These are phyloP conservation scores for Mimumesa dahlbomi DNA, from an alignment of 2,888 invertebrate species.

Conservation along the genomic window DNA sequence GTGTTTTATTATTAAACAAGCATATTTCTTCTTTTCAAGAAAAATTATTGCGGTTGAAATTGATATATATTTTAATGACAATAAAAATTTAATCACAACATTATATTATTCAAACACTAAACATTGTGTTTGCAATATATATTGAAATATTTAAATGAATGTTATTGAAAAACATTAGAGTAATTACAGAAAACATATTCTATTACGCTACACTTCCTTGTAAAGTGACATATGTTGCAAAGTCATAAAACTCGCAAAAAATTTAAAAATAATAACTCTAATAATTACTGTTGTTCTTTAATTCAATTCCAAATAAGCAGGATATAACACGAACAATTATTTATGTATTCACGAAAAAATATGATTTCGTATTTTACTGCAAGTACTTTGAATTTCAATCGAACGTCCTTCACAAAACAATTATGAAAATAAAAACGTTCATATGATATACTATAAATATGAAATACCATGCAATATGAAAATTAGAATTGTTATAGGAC, in stretches of 20 bases:
- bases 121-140: too few species aligned
- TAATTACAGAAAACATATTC: not conserved
- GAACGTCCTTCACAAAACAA: too few species aligned
- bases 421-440: too few species aligned
- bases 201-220: conserved; percentile 55
- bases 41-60: too few species aligned
- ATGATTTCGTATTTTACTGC: not conserved
- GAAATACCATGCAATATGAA: too few species aligned
- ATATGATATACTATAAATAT: too few species aligned
- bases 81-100: too few species aligned
- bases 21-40: not conserved
- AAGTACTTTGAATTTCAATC: not conserved
- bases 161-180: not conserved
- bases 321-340: too few species aligned
- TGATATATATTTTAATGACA: not conserved
- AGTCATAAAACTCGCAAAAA: conserved; percentile 27
- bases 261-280: conserved; percentile 36
- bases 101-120: too few species aligned
- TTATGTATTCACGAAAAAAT: too few species aligned
- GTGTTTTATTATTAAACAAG: conserved; percentile 25
- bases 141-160: not conserved
- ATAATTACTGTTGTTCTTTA: conserved; percentile 53
- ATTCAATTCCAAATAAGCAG: not conserved
- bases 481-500: not conserved
- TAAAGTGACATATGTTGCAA: conserved; percentile 57